These are phyloP conservation scores for Sinhomidia bicolor DNA, from an alignment of 2,888 invertebrate species.

Conservation along the genomic window DNA sequence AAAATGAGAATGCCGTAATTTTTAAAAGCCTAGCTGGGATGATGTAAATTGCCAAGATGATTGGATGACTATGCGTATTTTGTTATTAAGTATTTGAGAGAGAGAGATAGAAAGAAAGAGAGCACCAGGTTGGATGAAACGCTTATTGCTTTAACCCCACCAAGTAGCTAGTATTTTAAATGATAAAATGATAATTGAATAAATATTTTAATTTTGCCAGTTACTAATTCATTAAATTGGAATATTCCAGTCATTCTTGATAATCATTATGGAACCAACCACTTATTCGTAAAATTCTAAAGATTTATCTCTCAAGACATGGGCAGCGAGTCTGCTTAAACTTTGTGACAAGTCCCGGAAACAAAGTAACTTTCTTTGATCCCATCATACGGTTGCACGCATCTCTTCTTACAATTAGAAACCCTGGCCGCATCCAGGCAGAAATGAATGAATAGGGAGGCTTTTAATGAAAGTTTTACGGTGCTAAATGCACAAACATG, in stretches of 20 bases:
- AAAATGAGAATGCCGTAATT: conserved; percentile 18
- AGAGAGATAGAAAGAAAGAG: neutral
- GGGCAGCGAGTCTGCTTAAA: too few relatives aligned
- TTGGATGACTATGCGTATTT: neutral
- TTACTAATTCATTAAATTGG: too few relatives aligned
- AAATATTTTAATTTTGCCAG: too few relatives aligned
- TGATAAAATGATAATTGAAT: too few relatives aligned
- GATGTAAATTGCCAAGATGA: neutral
- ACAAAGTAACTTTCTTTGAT: neutral
- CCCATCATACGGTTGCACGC: too few relatives aligned
- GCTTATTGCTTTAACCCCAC: neutral
- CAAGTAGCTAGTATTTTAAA: too few relatives aligned
- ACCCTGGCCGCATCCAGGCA: conserved; percentile 23
- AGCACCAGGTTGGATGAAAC: neutral
- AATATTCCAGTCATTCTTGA: too few relatives aligned
- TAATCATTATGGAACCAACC: too few relatives aligned
- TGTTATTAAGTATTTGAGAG: too few relatives aligned
- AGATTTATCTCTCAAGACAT: too few relatives aligned
- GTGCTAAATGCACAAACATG: neutral
- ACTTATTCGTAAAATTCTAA: too few relatives aligned
- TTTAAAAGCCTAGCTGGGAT: neutral
- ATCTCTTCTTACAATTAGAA: neutral
- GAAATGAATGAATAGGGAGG: neutral
- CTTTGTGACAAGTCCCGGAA: too few relatives aligned
- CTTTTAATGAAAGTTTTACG: conserved; percentile 5